phyloP scores from a whole-genome alignment of 2,113 vertebrate species.

The Psammodynastes pulverulentus region DNA sequence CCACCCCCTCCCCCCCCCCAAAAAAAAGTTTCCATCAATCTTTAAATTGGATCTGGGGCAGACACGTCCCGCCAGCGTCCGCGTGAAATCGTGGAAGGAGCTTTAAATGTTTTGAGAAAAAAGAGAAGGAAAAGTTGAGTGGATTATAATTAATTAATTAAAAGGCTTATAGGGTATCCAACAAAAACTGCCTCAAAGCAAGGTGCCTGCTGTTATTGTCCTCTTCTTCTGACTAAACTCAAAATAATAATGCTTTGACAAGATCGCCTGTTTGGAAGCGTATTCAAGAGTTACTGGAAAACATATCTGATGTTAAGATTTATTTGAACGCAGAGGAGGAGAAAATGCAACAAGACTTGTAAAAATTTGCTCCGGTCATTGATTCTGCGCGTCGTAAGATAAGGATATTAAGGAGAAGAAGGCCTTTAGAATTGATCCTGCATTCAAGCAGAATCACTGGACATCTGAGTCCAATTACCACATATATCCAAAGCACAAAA shows the following conservation, averaged over 20 bases:
- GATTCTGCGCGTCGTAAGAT: conserved; percentile 62
- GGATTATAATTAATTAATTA: no score
- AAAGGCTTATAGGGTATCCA: neutral
- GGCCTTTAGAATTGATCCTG: neutral
- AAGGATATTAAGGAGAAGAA: conserved; percentile 64
- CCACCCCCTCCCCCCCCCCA: no score
- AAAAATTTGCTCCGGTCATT: conserved; percentile 60
- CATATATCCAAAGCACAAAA: conserved; percentile 56
- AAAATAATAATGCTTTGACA: neutral
- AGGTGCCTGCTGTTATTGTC: conserved; percentile 52
- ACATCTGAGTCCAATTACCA: neutral
- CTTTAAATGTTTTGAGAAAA: conserved; percentile 24
- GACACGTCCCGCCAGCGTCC: neutral
- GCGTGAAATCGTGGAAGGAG: neutral
- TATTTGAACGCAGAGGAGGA: conserved; percentile 71
- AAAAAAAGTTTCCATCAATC: conserved; percentile 43
- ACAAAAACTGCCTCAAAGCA: conserved; percentile 28
- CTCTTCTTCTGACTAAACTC: conserved; percentile 51
- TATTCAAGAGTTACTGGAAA: neutral
- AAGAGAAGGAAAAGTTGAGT: neutral
- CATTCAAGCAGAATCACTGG: neutral
- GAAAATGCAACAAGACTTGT: conserved; percentile 48
- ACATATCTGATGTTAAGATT: conserved; percentile 74
- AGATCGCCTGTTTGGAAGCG: neutral
- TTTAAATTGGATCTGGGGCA: conserved; percentile 45